These are phyloP conservation scores for Ceriagrion tenellum DNA, from an alignment of 2,888 invertebrate genomes.

Conservation along the genomic window DNA sequence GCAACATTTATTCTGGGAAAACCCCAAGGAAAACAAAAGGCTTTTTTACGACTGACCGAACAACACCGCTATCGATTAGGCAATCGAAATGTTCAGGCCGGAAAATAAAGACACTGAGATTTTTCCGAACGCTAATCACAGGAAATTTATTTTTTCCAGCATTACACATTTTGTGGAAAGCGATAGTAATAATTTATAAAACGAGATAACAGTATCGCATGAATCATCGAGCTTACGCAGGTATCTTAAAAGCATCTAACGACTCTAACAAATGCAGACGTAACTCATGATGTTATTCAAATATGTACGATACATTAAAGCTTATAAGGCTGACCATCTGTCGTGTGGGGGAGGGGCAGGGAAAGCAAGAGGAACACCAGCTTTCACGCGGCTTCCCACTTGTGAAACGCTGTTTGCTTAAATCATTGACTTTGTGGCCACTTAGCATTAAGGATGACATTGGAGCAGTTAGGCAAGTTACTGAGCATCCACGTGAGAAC, in stretches of 20 bases:
- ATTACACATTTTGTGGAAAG: conserved; percentile 6
- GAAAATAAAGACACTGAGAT: background rate
- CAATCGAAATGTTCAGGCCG: background rate
- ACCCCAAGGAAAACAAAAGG: background rate
- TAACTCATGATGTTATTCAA: background rate
- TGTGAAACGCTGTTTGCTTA: conserved; percentile 3
- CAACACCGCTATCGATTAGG: background rate
- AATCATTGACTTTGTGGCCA: background rate
- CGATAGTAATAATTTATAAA: background rate
- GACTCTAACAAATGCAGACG: background rate
- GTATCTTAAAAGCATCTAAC: background rate
- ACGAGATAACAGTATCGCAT: background rate
- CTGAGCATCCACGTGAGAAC: background rate
- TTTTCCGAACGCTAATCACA: background rate
- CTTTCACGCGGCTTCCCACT: background rate
- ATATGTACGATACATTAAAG: conserved; percentile 12
- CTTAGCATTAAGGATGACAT: background rate
- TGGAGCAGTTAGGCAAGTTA: background rate
- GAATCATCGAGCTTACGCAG: background rate
- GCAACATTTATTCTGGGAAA: background rate
- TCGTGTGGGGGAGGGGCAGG: background rate
- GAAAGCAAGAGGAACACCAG: background rate
- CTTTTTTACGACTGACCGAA: background rate
- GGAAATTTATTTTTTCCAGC: background rate
- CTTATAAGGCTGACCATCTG: background rate